Evolutionary conservation across 2,113 vertebrate genomes (phyloP).

Genomic region (Melozone crissalis): DNA sequence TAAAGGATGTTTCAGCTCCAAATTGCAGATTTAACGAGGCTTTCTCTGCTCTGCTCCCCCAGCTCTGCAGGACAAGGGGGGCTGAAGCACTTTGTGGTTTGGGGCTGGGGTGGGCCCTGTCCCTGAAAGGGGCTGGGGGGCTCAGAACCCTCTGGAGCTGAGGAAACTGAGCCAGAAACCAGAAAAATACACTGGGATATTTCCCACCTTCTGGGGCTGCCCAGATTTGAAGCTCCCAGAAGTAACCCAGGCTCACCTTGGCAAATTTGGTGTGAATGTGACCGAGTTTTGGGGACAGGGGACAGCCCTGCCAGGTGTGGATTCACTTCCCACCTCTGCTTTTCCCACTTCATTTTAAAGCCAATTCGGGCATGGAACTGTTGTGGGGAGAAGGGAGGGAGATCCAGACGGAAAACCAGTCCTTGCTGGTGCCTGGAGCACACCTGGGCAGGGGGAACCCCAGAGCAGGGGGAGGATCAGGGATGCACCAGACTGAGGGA

Average conservation of each 20-base stretch:
- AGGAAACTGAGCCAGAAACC: too few species aligned
- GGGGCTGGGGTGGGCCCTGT: not conserved
- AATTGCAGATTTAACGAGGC: not conserved
- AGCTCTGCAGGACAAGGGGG: not conserved
- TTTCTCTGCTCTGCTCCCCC: not conserved
- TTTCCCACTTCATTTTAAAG: rapidly evolving
- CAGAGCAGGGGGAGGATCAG: not conserved
- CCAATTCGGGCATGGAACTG: rapidly evolving
- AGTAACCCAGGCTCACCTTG: rapidly evolving
- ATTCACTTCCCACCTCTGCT: not conserved
- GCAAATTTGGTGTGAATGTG: not conserved
- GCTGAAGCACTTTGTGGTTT: not conserved
- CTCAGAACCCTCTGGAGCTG: not conserved
- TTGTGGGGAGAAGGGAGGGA: not conserved
- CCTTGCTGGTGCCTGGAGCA: not conserved
- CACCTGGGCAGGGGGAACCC: not conserved
- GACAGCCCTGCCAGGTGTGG: not conserved
- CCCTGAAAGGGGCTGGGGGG: not conserved
- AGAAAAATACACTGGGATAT: not conserved
- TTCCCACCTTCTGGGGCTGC: not conserved
- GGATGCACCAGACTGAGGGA: rapidly evolving
- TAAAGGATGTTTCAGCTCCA: conserved; percentile 26
- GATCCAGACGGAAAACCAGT: rapidly evolving
- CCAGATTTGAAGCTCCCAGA: not conserved
- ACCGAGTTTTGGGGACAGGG: too few species aligned